Evolutionary conservation across 2,797 vertebrate genomes (phyloP).

Genomic region (Scolopax rusticola): DNA sequence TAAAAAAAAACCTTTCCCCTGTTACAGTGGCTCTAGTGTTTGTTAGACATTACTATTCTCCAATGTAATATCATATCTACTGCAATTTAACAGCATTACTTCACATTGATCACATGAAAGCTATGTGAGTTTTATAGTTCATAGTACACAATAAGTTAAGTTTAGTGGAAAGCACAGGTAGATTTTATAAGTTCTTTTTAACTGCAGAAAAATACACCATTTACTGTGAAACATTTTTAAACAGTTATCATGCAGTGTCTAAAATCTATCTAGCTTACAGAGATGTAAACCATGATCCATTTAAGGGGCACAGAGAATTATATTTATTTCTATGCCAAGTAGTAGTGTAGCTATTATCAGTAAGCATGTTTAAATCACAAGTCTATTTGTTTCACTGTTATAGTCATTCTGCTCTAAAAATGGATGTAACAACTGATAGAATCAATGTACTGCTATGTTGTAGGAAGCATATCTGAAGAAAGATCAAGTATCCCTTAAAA

Average conservation of each 20-base stretch:
- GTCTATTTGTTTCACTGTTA: background rate
- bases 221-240: background rate
- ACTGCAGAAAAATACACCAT: background rate
- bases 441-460: background rate
- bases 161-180: conserved; percentile 6
- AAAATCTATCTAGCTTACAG: background rate
- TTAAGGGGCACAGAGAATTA: background rate
- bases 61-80: background rate
- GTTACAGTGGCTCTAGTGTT: background rate
- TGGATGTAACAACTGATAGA: background rate
- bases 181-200: conserved; percentile 11
- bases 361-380: background rate
- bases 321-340: background rate
- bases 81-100: background rate
- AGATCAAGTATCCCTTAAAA: background rate
- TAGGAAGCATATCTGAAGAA: background rate
- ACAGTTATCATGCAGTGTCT: background rate
- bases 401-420: background rate
- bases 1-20: background rate
- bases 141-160: background rate
- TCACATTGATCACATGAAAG: background rate
- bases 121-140: background rate
- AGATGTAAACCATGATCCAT: background rate
- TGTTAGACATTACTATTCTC: background rate
- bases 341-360: background rate